These are phyloP conservation scores for Sebastiscus tertius DNA, from an alignment of 2,797 vertebrate genomes.

Conservation along the genomic window DNA sequence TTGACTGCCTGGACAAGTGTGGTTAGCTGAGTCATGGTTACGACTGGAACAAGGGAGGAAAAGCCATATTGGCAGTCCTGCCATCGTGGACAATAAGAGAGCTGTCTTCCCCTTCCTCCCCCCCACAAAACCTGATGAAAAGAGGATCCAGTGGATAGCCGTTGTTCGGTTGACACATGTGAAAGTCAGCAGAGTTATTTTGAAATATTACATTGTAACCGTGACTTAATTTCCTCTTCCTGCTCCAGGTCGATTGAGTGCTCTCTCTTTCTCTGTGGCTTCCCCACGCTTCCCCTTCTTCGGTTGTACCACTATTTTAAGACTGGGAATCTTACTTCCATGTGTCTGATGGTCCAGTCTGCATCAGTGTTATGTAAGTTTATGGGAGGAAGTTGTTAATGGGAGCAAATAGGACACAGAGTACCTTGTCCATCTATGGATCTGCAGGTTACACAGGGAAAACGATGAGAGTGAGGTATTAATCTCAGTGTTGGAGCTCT, in stretches of 20 bases:
- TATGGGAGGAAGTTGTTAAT: constrained; percentile 52
- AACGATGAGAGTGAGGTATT: not conserved
- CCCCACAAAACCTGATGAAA: not conserved
- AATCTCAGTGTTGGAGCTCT: not conserved
- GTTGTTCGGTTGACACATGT: constrained; percentile 47
- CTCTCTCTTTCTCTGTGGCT: constrained; percentile 51
- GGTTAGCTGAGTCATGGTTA: constrained; percentile 17
- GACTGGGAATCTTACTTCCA: constrained; percentile 54
- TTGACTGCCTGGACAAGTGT: constrained; percentile 24
- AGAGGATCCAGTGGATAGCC: constrained; percentile 19
- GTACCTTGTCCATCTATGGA: constrained; percentile 16
- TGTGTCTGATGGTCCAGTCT: constrained; percentile 46
- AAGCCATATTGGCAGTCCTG: constrained; percentile 29
- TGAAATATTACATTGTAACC: constrained; percentile 69
- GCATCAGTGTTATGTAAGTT: constrained; percentile 49
- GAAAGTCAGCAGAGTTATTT: constrained; percentile 77
- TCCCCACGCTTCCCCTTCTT: constrained; percentile 47
- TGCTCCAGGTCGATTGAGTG: constrained; percentile 56
- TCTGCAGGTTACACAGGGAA: constrained; percentile 44
- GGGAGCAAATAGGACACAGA: constrained; percentile 11
- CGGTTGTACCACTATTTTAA: constrained; percentile 71
- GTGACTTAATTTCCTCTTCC: constrained; percentile 81
- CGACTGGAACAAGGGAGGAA: constrained; percentile 30
- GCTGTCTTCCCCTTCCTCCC: not conserved
- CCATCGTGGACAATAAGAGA: constrained; percentile 11